Evolutionary conservation across 2,797 vertebrate species (phyloP).

Genomic region (Florisuga fusca): DNA sequence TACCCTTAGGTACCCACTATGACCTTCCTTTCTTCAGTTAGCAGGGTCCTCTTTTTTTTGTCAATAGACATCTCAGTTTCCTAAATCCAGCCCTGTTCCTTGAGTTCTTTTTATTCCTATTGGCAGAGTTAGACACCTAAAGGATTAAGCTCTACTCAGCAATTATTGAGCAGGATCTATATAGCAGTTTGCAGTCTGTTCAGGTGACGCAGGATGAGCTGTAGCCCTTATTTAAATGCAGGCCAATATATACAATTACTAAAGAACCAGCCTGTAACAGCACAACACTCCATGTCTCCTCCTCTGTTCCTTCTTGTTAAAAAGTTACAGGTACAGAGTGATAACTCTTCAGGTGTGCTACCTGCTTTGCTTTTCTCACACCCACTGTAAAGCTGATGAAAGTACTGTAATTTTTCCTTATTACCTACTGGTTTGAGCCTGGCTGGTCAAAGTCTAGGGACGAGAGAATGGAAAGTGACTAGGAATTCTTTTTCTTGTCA

Average conservation of each 20-base stretch:
- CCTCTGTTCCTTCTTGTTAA: neutral
- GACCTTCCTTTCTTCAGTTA: neutral
- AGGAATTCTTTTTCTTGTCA: neutral
- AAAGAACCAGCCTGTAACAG: neutral
- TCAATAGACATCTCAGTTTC: neutral
- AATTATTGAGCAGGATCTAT: neutral
- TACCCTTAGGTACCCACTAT: neutral
- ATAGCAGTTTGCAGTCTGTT: neutral
- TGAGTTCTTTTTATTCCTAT: neutral
- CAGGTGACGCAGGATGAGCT: neutral
- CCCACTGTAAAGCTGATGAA: slow-evolving; percentile 40
- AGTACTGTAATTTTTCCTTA: slow-evolving; percentile 9
- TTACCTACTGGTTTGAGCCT: slow-evolving; percentile 1
- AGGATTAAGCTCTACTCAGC: neutral
- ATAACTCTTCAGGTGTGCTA: neutral
- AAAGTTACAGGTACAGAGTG: neutral
- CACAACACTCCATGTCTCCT: neutral
- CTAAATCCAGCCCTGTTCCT: neutral
- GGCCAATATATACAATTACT: neutral
- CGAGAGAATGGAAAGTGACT: slow-evolving; percentile 1
- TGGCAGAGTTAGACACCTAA: neutral
- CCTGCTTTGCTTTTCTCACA: slow-evolving; percentile 45
- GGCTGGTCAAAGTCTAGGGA: neutral
- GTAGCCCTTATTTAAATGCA: neutral
- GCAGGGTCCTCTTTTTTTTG: neutral